Evolutionary conservation across 1,140 invertebrate genomes (phyloP), one percentile per base, ranked within the genome.

Genomic region (Oncopeltus fasciatus): DNA sequence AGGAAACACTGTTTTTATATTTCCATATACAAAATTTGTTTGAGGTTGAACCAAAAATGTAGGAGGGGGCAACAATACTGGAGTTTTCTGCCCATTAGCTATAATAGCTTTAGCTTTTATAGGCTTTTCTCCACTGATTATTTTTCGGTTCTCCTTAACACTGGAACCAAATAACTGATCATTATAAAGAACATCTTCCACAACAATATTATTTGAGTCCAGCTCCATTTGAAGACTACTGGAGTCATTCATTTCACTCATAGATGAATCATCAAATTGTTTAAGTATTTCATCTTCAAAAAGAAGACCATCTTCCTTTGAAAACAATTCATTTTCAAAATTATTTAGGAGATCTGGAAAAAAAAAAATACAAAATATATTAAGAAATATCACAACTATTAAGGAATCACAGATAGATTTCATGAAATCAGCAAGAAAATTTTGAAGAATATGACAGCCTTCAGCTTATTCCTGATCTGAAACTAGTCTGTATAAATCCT

Each of bases 261-360:
- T 21, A 59, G 46, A 8, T 2, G 57, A 51, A 33, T 60, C 57
- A 44, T 47, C 59, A 24, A 68, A 51, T 21, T 67, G 65, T 8
- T 59, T 49, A 8, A 68, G 38, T 12, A 65, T 18, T 14, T 46
- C 65, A 58, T 67, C 64, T 33, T 67, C 66, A 28, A 61, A 60
- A 18, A 68, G 63, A 2, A 66, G 57, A n/a, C 28, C 44, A 47
- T 64, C 49, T 28, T 56, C 57, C 62, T 65, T 68, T n/a, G 65
- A 60, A 38, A 68, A 68, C 14, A 67, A 47, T 44, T 68, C 67
- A 4, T 62, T 60, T 59, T 68, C 65, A 64, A 47, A 67, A 43
- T 67, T 67, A 28, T 53, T 58, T n/a, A 68, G 64, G 60, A 57
- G 26, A 53, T 47, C 56, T 51, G 16, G 4, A 28, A 57, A 26